These are phyloP conservation scores for Poecilia velifera DNA, from an alignment of 2,797 vertebrate genomes.

Conservation along the genomic window DNA sequence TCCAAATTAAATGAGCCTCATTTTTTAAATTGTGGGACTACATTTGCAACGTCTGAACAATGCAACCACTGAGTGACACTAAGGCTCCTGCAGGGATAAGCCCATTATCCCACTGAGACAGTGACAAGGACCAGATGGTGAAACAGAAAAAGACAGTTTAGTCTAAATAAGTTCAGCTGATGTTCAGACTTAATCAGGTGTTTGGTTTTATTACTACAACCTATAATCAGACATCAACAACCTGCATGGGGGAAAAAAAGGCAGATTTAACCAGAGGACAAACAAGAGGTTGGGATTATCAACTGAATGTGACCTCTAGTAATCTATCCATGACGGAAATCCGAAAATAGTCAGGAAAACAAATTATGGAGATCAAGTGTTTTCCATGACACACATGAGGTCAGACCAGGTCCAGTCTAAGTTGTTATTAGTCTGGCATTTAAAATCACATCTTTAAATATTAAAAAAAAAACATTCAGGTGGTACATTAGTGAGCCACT, in stretches of 20 bases:
- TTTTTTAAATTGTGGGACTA: neutral
- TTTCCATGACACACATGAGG: constrained; percentile 28
- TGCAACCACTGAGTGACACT: constrained; percentile 6
- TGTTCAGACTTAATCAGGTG: constrained; percentile 7
- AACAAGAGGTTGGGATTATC: constrained; percentile 47
- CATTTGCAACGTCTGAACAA: neutral
- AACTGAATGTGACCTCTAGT: constrained; percentile 38
- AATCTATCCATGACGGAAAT: constrained; percentile 51
- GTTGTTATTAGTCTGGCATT: neutral
- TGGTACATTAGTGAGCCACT: neutral
- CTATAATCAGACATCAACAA: neutral
- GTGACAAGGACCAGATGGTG: constrained; percentile 65
- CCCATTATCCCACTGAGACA: constrained; percentile 62
- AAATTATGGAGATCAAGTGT: constrained; percentile 56
- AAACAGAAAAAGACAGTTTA: constrained; percentile 33
- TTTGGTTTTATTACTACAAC: constrained; percentile 6
- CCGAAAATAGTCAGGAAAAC: constrained; percentile 55
- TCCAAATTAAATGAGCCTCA: neutral
- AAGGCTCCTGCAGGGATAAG: constrained; percentile 58
- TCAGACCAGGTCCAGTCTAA: neutral
- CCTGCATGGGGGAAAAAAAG: neutral
- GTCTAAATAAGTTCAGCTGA: constrained; percentile 10
- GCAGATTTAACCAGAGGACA: neutral
- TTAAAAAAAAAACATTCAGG: neutral
- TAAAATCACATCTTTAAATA: neutral